A percentile compares a stretch with the other conserved stretches of the same genome.
These are phyloP conservation scores for Drosophila seguyi DNA, from an alignment of 1,140 invertebrate species.

Conservation along the genomic window DNA sequence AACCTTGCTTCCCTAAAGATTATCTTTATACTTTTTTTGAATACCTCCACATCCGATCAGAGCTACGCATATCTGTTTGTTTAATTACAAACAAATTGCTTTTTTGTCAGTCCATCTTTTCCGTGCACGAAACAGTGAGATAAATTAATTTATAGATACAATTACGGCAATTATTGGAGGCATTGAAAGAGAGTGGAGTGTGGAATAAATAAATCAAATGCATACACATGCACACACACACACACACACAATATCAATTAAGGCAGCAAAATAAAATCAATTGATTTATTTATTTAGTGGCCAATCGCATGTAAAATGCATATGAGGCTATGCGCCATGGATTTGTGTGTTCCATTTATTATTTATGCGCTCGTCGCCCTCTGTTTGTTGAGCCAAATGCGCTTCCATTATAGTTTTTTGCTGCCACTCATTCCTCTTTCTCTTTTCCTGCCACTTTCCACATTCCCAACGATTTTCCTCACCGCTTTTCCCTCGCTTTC, in stretches of 20 bases:
- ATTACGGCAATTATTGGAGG: slow-evolving; percentile 69
- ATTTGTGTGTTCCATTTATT: slow-evolving; percentile 50
- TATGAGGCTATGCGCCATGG: slow-evolving; percentile 49
- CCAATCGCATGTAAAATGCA: slow-evolving; percentile 57
- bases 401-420: slow-evolving; percentile 5
- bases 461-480: background rate
- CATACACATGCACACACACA: slow-evolving; percentile 14
- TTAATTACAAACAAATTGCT: slow-evolving; percentile 17
- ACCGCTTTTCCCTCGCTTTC: background rate
- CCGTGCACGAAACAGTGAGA: slow-evolving; percentile 12
- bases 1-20: no score
- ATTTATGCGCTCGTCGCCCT: slow-evolving; percentile 24
- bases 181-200: background rate
- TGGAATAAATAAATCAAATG: slow-evolving; percentile 66
- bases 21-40: no score
- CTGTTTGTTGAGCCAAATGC: slow-evolving; percentile 9
- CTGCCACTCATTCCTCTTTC: background rate
- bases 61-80: background rate
- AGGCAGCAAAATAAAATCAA: slow-evolving; percentile 54
- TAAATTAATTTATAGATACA: slow-evolving; percentile 73
- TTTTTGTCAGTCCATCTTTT: slow-evolving; percentile 8
- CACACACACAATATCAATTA: slow-evolving; percentile 49
- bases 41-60: background rate
- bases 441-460: background rate
- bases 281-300: slow-evolving; percentile 63